phyloP scores from a whole-genome alignment of 2,888 invertebrate species.

The Synergus laeviventris region DNA sequence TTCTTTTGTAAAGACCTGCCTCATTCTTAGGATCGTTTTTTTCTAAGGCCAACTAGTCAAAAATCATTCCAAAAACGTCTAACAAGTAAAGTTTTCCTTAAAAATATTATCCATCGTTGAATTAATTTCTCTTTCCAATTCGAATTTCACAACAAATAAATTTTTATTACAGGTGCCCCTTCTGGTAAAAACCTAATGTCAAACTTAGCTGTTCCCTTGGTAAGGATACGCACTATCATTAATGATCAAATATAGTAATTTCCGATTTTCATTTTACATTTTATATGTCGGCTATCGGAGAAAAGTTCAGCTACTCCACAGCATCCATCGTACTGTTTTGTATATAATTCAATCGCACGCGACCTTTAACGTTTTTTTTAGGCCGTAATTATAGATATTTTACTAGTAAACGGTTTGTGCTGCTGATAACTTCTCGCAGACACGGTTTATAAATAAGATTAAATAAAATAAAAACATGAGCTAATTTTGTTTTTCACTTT shows the following conservation, averaged over 20 bases:
- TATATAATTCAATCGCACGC: slow-evolving; percentile 24
- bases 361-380: neutral
- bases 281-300: neutral
- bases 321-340: slow-evolving; percentile 18
- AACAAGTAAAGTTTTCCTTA: neutral
- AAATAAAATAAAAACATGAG: neutral
- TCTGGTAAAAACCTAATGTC: slow-evolving; percentile 64
- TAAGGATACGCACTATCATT: slow-evolving; percentile 5
- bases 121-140: neutral
- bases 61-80: neutral
- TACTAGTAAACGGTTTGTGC: slow-evolving; percentile 15
- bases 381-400: slow-evolving; percentile 20
- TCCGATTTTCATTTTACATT: neutral
- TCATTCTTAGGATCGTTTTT: neutral
- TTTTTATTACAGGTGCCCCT: slow-evolving; percentile 71
- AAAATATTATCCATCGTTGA: slow-evolving; percentile 18
- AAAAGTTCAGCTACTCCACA: slow-evolving; percentile 7
- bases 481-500: neutral
- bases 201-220: slow-evolving; percentile 22
- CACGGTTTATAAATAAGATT: slow-evolving; percentile 23
- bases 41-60: neutral
- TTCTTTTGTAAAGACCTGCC: neutral
- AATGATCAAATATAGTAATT: slow-evolving; percentile 3
- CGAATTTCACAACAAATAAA: neutral
- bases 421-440: slow-evolving; percentile 12